These are phyloP conservation scores for Drosophila ustulata DNA, from an alignment of 2,888 invertebrate genomes.

Conservation along the genomic window DNA sequence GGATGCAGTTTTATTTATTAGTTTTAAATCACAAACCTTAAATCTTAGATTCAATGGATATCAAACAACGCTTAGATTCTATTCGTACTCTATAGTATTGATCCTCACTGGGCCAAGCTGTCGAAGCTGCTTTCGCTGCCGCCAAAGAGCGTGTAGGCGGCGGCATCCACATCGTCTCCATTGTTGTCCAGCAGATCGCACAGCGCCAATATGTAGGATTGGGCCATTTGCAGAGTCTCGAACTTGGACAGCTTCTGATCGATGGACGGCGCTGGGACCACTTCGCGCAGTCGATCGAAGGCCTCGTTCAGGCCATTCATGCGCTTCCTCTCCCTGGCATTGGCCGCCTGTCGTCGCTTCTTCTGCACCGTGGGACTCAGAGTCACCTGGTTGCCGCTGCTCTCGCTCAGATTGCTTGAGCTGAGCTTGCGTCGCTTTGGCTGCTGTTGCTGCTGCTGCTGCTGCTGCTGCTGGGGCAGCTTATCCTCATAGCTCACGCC, in stretches of 20 bases:
- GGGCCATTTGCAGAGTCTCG: constrained; percentile 92
- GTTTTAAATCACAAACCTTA: constrained; percentile 67
- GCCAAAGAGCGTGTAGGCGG: constrained; percentile 60
- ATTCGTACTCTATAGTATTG: not conserved
- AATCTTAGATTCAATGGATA: constrained; percentile 43
- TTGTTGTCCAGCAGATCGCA: constrained; percentile 87
- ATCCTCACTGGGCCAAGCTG: constrained; percentile 23
- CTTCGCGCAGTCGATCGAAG: constrained; percentile 89
- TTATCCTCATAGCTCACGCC: not conserved
- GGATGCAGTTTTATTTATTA: not conserved
- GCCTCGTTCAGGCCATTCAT: constrained; percentile 92
- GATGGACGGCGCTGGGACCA: constrained; percentile 89
- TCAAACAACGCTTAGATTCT: constrained; percentile 28
- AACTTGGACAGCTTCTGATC: constrained; percentile 91
- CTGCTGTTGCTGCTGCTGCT: constrained; percentile 14
- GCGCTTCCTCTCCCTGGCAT: constrained; percentile 90
- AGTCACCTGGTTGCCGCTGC: constrained; percentile 27
- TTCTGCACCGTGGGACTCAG: constrained; percentile 87
- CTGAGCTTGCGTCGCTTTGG: constrained; percentile 35
- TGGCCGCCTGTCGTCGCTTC: constrained; percentile 89
- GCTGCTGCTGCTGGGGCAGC: constrained; percentile 6
- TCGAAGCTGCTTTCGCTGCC: constrained; percentile 54
- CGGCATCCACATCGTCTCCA: constrained; percentile 59
- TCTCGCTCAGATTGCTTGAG: constrained; percentile 26
- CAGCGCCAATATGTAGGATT: constrained; percentile 90